Base-by-base conservation (phyloP, 2,797 vertebrate genomes). In the Sphenodon punctatus region DNA sequence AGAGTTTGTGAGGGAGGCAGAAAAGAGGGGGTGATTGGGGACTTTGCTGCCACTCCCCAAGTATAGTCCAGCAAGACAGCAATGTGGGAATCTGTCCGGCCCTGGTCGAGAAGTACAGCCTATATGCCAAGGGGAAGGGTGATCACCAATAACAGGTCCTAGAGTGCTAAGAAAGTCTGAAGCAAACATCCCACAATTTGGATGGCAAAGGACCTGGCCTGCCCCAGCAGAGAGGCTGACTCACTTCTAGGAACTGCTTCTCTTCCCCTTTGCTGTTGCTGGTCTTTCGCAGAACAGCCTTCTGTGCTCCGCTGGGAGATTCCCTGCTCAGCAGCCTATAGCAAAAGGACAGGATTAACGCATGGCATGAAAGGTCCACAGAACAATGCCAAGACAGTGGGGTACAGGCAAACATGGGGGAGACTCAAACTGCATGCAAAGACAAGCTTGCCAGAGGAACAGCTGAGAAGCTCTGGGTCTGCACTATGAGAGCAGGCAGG, bases 161-260 rank as follows among this genome's bases (percentile, higher is more conserved):
- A 15, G 46, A 46, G 4, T 38, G 13, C 23, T 64, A 42, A n/a
- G 11, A 64, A 19, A n/a, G 17, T n/a, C 27, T 61, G 25, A 39
- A 15, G 25, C 5, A 36, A 34, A 30, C 38, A 39, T 59, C 17
- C 63, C 6, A 11, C 17, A 13, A 46, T 32, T 23, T 23, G 56
- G 65, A 20, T 19, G 15, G 32, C 6, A 3, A 43, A 16, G 16
- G 2, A 10, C 16, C 8, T 1, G 0, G 3, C 5, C 41, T 30
- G 39, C 27, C 12, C 14, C 75, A 15, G 34, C 22, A 45, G 25
- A 38, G 60, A 15, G 16, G 25, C 22, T n/a, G 16, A 83, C 95
- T 93, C 83, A 99, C 99, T 97, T 99, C 98, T 66, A 99, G 91
- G 88, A 98, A 99, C 92, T 99, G 98, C 82, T 97, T 98, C 27